Evolutionary conservation across 2,797 vertebrate genomes (phyloP), one percentile per base, ranked within the genome.

Genomic region (Leucoraja ocellata): DNA sequence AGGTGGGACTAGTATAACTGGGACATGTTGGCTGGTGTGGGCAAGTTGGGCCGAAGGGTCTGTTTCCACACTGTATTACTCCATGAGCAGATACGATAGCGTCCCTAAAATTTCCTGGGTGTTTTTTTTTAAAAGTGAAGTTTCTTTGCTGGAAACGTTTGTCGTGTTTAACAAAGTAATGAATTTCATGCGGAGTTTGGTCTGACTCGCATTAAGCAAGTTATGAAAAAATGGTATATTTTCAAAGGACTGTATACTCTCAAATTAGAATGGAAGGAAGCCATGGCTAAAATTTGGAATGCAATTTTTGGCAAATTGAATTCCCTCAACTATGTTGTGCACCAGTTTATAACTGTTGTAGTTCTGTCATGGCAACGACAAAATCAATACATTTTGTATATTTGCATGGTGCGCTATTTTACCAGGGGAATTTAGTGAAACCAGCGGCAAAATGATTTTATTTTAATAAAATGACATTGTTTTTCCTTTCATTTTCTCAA

Each of bases 401-500:
- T 81, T 11, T 84, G 54, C 54, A 6, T 84, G 81, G 9, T 84
- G 81, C 54, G 58, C 25, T 25, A 84, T 54, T 28, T 84, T 28
- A 28, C 18, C 61, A 61, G 81, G 18, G 61, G 54, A 36, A 32
- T 13, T 46, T 46, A 46, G 46, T 3, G 46, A 46, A 46, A 46
- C 46, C 46, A 46, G 4, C 3, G 46, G 46, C 46, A 46, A 46
- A 46, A 46, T 46, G 46, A 46, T 2, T 46, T 2, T 46, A 46
- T 46, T 46, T 46, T 46, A 46, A 46, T 46, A 2, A 46, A 46
- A 46, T 46, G 46, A 46, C 46, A 46, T 46, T 46, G 39, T 90
- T 0, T 91, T 32, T 88, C 73, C 79, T 91, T 94, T 16, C 86
- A 93, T 76, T 71, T 77, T 94, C 16, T 93, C 61, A 94, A 95